Evolutionary conservation across 2,888 invertebrate species (phyloP).

Genomic region (Microplitis manilae): DNA sequence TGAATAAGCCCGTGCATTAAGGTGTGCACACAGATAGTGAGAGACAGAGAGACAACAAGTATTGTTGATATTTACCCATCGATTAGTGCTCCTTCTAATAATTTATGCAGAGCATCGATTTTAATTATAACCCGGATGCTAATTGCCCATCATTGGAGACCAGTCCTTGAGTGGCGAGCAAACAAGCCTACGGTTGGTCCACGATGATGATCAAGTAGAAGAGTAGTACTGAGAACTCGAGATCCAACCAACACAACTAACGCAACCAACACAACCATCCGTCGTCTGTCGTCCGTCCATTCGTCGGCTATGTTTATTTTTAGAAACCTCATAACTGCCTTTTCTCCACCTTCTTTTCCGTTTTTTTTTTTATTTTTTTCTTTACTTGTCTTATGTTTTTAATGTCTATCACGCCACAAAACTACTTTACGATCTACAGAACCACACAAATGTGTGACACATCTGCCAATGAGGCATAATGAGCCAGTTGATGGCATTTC

Average conservation of each 20-base stretch:
- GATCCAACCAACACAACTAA: not conserved
- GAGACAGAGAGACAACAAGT: not conserved
- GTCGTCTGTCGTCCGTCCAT: not conserved
- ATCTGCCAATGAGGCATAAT: not conserved
- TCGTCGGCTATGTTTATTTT: not conserved
- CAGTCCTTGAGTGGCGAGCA: conserved; percentile 54
- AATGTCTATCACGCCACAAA: not conserved
- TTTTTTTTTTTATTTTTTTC: not conserved
- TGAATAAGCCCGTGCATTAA: not conserved
- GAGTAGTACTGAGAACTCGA: conserved; percentile 17
- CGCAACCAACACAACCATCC: not conserved
- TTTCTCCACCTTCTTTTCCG: not conserved
- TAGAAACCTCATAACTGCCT: not conserved
- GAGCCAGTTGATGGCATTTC: not conserved
- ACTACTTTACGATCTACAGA: not conserved
- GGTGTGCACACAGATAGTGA: not conserved
- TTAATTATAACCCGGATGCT: conserved; percentile 61
- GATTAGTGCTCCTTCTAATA: conserved; percentile 18
- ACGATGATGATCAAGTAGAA: conserved; percentile 8
- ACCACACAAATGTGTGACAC: not conserved
- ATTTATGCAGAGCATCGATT: conserved; percentile 54
- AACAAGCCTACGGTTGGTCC: conserved; percentile 49
- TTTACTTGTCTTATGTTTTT: not conserved
- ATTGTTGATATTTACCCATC: conserved; percentile 23
- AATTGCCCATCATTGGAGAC: conserved; percentile 62